Conservation (phyloP, 2,113 vertebrate species). For the Eublepharis macularius region DNA sequence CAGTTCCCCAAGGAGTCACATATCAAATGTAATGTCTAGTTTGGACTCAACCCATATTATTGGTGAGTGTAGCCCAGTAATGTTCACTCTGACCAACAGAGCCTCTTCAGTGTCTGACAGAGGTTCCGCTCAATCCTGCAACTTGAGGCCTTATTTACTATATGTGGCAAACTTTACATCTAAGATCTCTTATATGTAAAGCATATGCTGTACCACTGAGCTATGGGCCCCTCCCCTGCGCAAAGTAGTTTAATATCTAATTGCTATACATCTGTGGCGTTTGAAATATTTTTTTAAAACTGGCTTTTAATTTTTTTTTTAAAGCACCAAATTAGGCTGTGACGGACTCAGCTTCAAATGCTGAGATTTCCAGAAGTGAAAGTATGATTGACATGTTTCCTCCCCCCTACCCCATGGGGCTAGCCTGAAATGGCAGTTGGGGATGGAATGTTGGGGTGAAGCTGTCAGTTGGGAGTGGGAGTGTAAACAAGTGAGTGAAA, state of each 20-base stretch:
- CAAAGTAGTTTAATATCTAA: background rate
- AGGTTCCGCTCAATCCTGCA: background rate
- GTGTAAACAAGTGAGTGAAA: too few species aligned
- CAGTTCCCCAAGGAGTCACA: too few species aligned
- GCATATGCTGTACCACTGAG: background rate
- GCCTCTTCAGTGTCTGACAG: background rate
- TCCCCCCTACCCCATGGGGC: too few species aligned
- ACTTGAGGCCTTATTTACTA: background rate
- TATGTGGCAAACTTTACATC: background rate
- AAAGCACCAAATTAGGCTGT: too few species aligned
- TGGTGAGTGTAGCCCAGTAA: background rate
- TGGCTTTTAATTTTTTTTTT: too few species aligned
- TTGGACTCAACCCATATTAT: background rate
- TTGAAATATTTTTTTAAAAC: constrained; percentile 6
- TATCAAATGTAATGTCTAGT: background rate
- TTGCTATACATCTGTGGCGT: background rate
- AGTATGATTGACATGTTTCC: too few species aligned
- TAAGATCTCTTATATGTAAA: background rate
- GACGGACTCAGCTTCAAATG: too few species aligned
- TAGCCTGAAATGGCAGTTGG: too few species aligned
- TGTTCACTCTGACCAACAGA: background rate
- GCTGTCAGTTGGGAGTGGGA: too few species aligned
- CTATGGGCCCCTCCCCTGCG: background rate
- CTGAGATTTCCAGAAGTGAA: too few species aligned
- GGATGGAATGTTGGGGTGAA: too few species aligned